phyloP scores from a whole-genome alignment of 2,113 vertebrate species.

The Pseudonaja textilis region DNA sequence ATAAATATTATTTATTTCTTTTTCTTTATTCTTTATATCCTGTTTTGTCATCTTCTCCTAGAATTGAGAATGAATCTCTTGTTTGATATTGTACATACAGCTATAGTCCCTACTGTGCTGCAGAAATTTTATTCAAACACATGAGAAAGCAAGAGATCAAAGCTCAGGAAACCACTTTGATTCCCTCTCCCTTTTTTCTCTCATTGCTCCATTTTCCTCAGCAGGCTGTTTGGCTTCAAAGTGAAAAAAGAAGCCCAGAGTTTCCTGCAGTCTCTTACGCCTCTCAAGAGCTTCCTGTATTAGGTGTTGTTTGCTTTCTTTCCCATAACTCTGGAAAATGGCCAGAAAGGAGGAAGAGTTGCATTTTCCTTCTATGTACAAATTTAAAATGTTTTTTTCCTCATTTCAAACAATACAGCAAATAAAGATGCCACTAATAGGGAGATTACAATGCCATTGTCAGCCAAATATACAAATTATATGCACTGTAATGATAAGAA shows the following conservation, averaged over 20 bases:
- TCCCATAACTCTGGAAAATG: not conserved
- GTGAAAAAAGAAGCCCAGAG: not conserved
- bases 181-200: not conserved
- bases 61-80: not conserved
- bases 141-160: slow-evolving; percentile 24
- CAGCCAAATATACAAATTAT: not conserved
- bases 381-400: not conserved
- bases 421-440: not conserved
- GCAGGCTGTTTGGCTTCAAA: slow-evolving; percentile 7
- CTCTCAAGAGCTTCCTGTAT: not conserved
- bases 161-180: not conserved
- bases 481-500: not conserved
- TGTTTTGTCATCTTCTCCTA: not conserved
- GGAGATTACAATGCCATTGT: not conserved
- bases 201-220: not conserved
- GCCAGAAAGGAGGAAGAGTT: not conserved
- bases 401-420: not conserved
- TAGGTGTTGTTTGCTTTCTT: not conserved
- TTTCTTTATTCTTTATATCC: not conserved
- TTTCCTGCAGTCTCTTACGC: not conserved
- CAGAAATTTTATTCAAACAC: not conserved
- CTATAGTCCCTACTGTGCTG: not conserved
- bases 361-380: not conserved
- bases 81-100: not conserved
- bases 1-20: not conserved